These are phyloP conservation scores for Smithornis capensis DNA, from an alignment of 2,113 vertebrate genomes.

Conservation along the genomic window DNA sequence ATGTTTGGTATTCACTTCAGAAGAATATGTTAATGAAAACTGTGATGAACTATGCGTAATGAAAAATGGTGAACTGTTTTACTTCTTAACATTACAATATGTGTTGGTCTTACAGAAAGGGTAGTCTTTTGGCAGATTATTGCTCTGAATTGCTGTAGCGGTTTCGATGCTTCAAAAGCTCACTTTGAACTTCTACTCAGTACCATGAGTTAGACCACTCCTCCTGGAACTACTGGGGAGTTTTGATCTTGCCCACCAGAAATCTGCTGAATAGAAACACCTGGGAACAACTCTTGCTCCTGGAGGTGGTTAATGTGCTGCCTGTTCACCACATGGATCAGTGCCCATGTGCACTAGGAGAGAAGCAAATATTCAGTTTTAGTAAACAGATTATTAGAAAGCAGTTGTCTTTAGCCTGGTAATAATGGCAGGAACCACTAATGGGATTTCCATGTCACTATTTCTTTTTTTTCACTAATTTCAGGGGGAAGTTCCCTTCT, in stretches of 20 bases:
- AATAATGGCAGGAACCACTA: constrained; percentile 10
- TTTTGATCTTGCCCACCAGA: neutral
- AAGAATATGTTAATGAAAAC: neutral
- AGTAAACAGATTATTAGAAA: constrained; percentile 26
- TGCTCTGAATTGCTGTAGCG: neutral
- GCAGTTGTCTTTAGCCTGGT: neutral
- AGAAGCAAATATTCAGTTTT: neutral
- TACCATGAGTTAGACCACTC: neutral
- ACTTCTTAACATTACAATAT: neutral
- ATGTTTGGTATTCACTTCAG: neutral
- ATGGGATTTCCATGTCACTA: constrained; percentile 13
- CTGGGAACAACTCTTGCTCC: neutral
- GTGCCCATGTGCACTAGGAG: neutral
- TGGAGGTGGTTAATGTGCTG: neutral
- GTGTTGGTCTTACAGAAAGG: neutral
- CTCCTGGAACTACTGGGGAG: neutral
- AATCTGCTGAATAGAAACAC: neutral
- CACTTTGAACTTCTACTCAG: neutral
- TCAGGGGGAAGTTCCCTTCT: constrained; percentile 9
- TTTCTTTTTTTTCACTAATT: constrained; percentile 25
- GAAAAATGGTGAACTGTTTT: neutral
- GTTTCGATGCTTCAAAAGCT: neutral
- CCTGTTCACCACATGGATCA: neutral
- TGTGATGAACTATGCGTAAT: no score
- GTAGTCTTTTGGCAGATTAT: neutral